A percentile compares a stretch with the other conserved stretches of the same genome.
Evolutionary conservation across 2,797 vertebrate species (phyloP).

Genomic region (Takifugu rubripes): DNA sequence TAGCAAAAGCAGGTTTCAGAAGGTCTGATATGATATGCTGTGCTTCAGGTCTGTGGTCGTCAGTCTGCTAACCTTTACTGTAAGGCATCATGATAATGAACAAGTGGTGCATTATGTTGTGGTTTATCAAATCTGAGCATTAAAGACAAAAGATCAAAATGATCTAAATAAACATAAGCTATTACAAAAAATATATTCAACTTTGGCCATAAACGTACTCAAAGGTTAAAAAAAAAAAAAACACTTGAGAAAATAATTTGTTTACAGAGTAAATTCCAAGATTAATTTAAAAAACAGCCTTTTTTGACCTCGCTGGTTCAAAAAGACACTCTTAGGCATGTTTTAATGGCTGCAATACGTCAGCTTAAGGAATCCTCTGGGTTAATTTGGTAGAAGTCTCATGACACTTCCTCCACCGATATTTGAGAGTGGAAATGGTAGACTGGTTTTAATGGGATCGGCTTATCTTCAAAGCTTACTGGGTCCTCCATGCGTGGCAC

Average conservation of each 20-base stretch:
- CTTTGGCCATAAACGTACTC: conserved; percentile 68
- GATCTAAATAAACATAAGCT: conserved; percentile 64
- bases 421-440: conserved; percentile 45
- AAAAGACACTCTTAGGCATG: conserved; percentile 56
- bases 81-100: conserved; percentile 48
- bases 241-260: conserved; percentile 49
- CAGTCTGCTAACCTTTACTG: conserved; percentile 42
- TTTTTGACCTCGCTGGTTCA: conserved; percentile 39
- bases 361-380: conserved; percentile 39
- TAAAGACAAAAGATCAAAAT: conserved; percentile 59
- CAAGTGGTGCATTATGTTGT: conserved; percentile 37
- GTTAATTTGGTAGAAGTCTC: conserved; percentile 47
- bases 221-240: conserved; percentile 50
- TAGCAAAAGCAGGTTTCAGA: conserved; percentile 49
- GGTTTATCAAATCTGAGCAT: conserved; percentile 57
- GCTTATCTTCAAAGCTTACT: conserved; percentile 60
- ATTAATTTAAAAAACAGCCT: conserved; percentile 57
- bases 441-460: conserved; percentile 53
- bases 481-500: conserved; percentile 40
- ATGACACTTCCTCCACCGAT: conserved; percentile 48
- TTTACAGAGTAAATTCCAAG: conserved; percentile 68
- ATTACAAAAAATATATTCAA: conserved; percentile 74
- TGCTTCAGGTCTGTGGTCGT: conserved; percentile 43
- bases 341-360: conserved; percentile 48
- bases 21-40: conserved; percentile 38